A percentile compares a stretch with the other conserved stretches of the same genome.
These are phyloP conservation scores for Drosophila tropicalis DNA, from an alignment of 1,140 invertebrate species.

Conservation along the genomic window DNA sequence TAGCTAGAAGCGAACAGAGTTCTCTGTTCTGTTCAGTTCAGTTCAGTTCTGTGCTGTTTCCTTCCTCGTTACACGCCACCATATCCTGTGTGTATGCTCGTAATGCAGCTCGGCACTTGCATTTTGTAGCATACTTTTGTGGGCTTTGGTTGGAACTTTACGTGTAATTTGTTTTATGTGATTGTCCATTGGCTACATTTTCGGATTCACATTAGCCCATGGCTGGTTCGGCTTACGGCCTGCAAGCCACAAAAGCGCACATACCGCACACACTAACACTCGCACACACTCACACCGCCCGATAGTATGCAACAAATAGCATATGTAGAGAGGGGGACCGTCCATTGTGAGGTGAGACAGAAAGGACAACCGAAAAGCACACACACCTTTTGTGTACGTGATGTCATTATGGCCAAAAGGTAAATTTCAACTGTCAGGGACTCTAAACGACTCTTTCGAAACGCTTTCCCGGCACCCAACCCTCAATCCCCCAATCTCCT, in stretches of 20 bases:
- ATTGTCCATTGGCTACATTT: slow-evolving; percentile 78
- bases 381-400: slow-evolving; percentile 80
- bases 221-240: slow-evolving; percentile 47
- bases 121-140: slow-evolving; percentile 74
- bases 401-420: slow-evolving; percentile 80
- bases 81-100: slow-evolving; percentile 6
- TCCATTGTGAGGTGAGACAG: background rate
- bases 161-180: slow-evolving; percentile 80
- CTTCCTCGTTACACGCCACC: slow-evolving; percentile 8
- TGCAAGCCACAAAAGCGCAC: slow-evolving; percentile 63
- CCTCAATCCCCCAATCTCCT: background rate
- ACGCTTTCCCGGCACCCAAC: slow-evolving; percentile 16
- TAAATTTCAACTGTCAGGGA: slow-evolving; percentile 77
- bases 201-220: slow-evolving; percentile 71
- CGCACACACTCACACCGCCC: slow-evolving; percentile 15
- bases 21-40: too few species aligned
- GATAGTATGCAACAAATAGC: slow-evolving; percentile 71
- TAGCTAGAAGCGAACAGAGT: background rate
- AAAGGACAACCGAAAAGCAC: slow-evolving; percentile 35
- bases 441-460: slow-evolving; percentile 74
- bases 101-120: slow-evolving; percentile 58
- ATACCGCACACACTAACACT: slow-evolving; percentile 19
- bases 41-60: background rate
- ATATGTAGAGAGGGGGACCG: slow-evolving; percentile 35
- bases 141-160: slow-evolving; percentile 71